Evolutionary conservation across 2,888 invertebrate genomes (phyloP), one percentile per base, ranked within the genome.

Genomic region (Melinopterus prodromus): DNA sequence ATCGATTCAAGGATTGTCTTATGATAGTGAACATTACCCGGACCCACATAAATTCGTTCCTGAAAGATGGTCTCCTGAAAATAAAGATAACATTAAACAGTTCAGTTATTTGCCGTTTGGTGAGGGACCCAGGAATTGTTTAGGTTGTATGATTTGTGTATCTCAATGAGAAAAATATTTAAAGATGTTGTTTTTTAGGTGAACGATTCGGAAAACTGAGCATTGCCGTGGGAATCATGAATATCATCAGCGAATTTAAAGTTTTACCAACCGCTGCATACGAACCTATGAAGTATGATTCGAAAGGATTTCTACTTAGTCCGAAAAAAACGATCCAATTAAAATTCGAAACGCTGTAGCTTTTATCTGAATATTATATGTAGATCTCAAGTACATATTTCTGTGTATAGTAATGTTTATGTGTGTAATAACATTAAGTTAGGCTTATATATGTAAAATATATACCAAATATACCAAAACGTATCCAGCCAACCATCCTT

Each of bases 1-100:
- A 12, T 74, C 74, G n/a, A 36, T 74, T n/a, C 74, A 74, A 35
- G 74, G 74, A 6, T 35, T 74, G 4, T n/a, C 35, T 35, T 74
- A 74, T 74, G 74, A 76, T 38, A 37, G 38, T 6, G 16, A 37
- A 9, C 37, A 76, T 26, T 76, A 37, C 38, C 37, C 38, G 5
- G n/a, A 76, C 4, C 76, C 76, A 12, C 9, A 76, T 12, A 76
- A 76, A 76, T 76, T 76, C n/a, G 53, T 69, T 76, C 76, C 76
- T 6, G 76, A 76, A 69, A 53, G 76, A 16, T 76, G 15, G 35
- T 37, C 35, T 53, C 7, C 7, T 76, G 53, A 38, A 7, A 16
- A 53, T 69, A 69, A 26, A 9, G 16, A 76, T 9, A 38, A 12
- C 12, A 53, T 53, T 9, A 53, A 69, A 14, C n/a, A 37, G 15